Base-by-base conservation (phyloP, 2,888 invertebrate species). In the Lucinisca nassula region DNA sequence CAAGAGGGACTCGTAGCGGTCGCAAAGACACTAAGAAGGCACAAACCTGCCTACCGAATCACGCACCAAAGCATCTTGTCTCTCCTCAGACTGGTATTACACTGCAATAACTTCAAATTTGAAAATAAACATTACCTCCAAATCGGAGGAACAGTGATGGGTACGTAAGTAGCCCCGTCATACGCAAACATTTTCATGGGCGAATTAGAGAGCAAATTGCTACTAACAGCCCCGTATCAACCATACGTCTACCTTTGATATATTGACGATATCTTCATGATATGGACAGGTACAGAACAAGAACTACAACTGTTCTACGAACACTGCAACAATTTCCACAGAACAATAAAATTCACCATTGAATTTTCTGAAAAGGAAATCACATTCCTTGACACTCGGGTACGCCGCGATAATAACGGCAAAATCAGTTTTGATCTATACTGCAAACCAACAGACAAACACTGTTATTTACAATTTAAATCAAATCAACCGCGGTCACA, bases 231-330 rank as follows among this genome's bases (percentile, higher is more conserved):
- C 3, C 81, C 75, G 0, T 21, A 17, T 14, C 35, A 70, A 72
- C 88, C 88, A 2, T 6, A 12, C 21, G 0, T 86, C 8, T 88
- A 80, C 55, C 40, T 74, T 0, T 30, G 90, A 58, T 90, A 55
- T 58, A 90, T 88, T 37, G 87, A 78, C 40, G 89, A 90, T 35
- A 81, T 85, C 12, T 86, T 85, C 51, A 40, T 85, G 30, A 79
- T 90, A n/a, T 85, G 86, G 84, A 72, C 80, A 21, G 70, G 55
- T 30, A 38, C 55, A 30, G 24, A 40, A 17, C 21, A 30, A 27
- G 67, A 82, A 67, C 49, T 82, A 30, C 10, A 76, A 40, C 0
- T 27, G 12, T 82, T 82, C 51, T 30, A 67, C 21, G 14, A 40
- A 32, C 37, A 58, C 73, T 76, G 58, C 24, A 76, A 82, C 27